Evolutionary conservation across 2,888 invertebrate species (phyloP).

Genomic region (Eristalinus aeneus): DNA sequence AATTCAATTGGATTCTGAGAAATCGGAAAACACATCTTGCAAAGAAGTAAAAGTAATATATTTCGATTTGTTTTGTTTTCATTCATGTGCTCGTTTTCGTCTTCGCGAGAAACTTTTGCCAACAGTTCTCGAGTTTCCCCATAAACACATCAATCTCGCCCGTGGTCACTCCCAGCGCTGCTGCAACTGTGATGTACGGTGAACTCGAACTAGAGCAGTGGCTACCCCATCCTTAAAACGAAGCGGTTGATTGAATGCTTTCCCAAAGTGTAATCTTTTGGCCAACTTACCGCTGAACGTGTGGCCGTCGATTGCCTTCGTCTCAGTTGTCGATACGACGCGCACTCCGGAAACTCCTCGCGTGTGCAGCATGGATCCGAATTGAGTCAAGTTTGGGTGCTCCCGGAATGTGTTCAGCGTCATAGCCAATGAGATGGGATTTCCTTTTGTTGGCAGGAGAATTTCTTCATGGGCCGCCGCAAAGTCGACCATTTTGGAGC

Average conservation of each 20-base stretch:
- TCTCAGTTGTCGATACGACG: constrained; percentile 82
- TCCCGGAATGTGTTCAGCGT: constrained; percentile 79
- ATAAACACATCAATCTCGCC: constrained; percentile 87
- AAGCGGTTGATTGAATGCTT: background rate
- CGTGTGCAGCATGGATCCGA: constrained; percentile 88
- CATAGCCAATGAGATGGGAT: constrained; percentile 86
- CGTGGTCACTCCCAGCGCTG: constrained; percentile 85
- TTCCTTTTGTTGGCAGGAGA: constrained; percentile 84
- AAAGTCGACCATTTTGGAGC: constrained; percentile 82
- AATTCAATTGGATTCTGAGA: too few relatives aligned
- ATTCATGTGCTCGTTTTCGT: background rate
- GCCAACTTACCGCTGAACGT: constrained; percentile 82
- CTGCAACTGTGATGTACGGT: constrained; percentile 88
- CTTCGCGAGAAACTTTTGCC: constrained; percentile 75
- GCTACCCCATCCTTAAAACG: constrained; percentile 85
- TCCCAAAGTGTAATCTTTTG: background rate
- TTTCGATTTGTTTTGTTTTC: background rate
- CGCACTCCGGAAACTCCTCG: constrained; percentile 88
- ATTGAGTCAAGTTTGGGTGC: constrained; percentile 81
- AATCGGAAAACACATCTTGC: background rate
- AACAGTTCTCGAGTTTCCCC: constrained; percentile 84
- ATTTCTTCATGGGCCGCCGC: constrained; percentile 83
- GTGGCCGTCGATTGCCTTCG: constrained; percentile 82
- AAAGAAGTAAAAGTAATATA: background rate
- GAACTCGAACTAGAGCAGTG: constrained; percentile 81